Percentiles rank a stretch among this genome's conserved stretches.
Evolutionary conservation across 2,113 vertebrate species (phyloP).

Genomic region (Phycodurus eques): DNA sequence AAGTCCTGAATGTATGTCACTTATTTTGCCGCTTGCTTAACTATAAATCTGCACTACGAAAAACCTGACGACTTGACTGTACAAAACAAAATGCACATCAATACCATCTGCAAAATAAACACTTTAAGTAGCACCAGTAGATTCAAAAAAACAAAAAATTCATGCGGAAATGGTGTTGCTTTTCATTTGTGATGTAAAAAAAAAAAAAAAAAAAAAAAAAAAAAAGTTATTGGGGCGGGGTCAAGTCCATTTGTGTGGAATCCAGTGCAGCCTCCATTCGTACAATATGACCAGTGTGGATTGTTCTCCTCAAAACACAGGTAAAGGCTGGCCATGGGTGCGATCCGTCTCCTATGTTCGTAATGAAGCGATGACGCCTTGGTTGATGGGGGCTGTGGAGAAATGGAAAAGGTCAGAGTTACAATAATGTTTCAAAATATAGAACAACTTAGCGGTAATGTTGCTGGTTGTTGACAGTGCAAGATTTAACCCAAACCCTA

Average conservation of each 20-base stretch:
- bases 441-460: background rate
- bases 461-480: background rate
- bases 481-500: too few relatives aligned
- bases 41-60: slow-evolving; percentile 45
- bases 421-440: background rate
- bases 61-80: slow-evolving; percentile 47
- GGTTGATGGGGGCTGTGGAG: slow-evolving; percentile 63
- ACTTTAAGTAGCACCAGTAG: slow-evolving; percentile 83
- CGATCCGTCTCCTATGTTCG: slow-evolving; percentile 74
- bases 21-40: slow-evolving; percentile 22
- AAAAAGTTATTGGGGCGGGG: slow-evolving; percentile 62
- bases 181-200: slow-evolving; percentile 40
- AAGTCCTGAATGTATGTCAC: slow-evolving; percentile 34
- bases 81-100: slow-evolving; percentile 63
- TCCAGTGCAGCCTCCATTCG: slow-evolving; percentile 81
- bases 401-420: background rate
- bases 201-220: background rate
- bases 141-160: slow-evolving; percentile 59
- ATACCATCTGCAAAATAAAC: slow-evolving; percentile 53
- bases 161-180: slow-evolving; percentile 68
- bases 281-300: slow-evolving; percentile 49
- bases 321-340: slow-evolving; percentile 58
- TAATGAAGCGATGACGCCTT: slow-evolving; percentile 61
- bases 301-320: slow-evolving; percentile 69
- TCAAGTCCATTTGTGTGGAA: slow-evolving; percentile 74